Evolutionary conservation across 2,888 invertebrate species (phyloP), one percentile per base, ranked within the genome.

Genomic region (Cephus nigrinus): DNA sequence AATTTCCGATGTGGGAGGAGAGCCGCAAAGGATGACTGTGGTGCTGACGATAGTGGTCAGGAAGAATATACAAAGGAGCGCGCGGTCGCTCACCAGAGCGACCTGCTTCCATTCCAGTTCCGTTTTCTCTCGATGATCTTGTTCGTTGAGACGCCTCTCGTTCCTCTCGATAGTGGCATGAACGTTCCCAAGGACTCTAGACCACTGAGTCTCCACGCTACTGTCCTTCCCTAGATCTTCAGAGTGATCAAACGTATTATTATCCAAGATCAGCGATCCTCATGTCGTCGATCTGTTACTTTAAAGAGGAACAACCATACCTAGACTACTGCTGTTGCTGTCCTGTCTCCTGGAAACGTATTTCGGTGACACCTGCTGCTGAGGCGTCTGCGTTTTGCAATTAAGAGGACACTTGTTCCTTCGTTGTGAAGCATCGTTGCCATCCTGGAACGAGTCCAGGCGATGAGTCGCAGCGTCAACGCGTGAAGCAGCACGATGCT

Each of bases 31-130:
- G 84, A 97, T 96, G 82, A 96, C 95, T 1, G 95, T 95, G 0
- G 96, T 96, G n/a, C 96, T 94, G 82, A 96, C 94, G 75, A 95
- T 93, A 12, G 96, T 97, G 77, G 96, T 95, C 80, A 96, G 92
- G 80, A 96, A 94, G 91, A 97, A 97, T 33, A 96, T 94, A 79
- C 95, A 95, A 30, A 97, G 93, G 1, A 97, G 93, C 4, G 96
- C 94, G 69, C 96, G 93, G 90, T 98, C 98, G 80, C 97, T 94
- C 23, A 98, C 97, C 76, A 97, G 94, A 1, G 97, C 97, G 80
- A 90, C 92, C 86, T 94, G 94, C 85, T 95, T 96, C 97, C 97
- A 98, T 90, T 98, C 97, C 77, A 96, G 92, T 88, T 96, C 96
- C 80, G 96, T 95, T 75, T 95, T 93, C 86, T 97, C 97, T 76